Conservation (phyloP, 2,888 invertebrate genomes). For the Drosophila meridiana region DNA sequence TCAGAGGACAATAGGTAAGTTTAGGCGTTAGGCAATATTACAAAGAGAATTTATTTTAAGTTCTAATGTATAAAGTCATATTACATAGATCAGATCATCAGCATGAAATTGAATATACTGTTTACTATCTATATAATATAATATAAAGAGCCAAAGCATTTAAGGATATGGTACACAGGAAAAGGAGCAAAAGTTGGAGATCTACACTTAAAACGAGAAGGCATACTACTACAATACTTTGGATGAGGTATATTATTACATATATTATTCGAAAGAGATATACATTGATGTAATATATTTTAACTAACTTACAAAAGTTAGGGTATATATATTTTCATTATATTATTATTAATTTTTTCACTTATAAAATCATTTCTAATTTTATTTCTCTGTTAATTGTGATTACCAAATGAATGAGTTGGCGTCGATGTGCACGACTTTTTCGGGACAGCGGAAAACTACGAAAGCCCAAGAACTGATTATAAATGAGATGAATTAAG, state of each 20-base stretch:
- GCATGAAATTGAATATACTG: no score
- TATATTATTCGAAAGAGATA: no score
- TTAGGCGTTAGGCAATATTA: no score
- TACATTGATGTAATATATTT: no score
- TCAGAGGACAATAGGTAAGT: no score
- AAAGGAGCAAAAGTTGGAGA: background rate
- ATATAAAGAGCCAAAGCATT: no score
- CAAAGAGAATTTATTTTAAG: no score
- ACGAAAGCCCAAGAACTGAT: conserved; percentile 25
- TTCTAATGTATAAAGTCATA: no score
- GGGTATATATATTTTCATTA: conserved; percentile 20
- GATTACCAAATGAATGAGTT: conserved; percentile 50
- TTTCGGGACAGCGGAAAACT: conserved; percentile 63
- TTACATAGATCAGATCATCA: no score
- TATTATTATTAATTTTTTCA: background rate
- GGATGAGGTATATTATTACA: background rate
- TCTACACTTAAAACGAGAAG: no score
- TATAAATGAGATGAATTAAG: conserved; percentile 15
- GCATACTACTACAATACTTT: background rate
- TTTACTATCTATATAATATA: no score
- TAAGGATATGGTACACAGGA: background rate
- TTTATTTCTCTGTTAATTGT: conserved; percentile 63
- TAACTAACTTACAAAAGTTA: background rate
- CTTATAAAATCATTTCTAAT: conserved; percentile 23
- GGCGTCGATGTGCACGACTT: conserved; percentile 55